Percentiles rank a stretch among this genome's conserved stretches.
phyloP scores from a whole-genome alignment of 2,888 invertebrate genomes.

The Escarpia spicata region DNA sequence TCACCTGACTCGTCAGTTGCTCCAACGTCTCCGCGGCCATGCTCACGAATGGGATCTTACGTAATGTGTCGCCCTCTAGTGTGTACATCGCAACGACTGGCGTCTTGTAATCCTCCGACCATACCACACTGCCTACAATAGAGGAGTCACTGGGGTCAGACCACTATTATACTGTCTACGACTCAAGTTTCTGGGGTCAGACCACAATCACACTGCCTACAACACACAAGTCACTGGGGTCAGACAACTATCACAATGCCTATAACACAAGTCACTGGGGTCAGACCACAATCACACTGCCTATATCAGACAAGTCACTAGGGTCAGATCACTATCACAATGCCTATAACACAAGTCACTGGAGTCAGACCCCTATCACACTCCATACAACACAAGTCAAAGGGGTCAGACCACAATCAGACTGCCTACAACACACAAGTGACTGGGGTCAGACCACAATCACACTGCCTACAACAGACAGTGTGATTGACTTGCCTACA shows the following conservation, averaged over 20 bases:
- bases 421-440: not conserved
- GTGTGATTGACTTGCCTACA: not conserved
- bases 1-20: slow-evolving; percentile 52
- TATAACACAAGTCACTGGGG: not conserved
- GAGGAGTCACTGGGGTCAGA: not conserved
- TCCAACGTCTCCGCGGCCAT: slow-evolving; percentile 85
- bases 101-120: slow-evolving; percentile 87
- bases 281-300: not conserved
- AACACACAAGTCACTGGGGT: not conserved
- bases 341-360: not conserved
- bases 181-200: not conserved
- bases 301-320: not conserved
- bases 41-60: slow-evolving; percentile 87
- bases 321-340: not conserved
- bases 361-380: not conserved
- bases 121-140: slow-evolving; percentile 76
- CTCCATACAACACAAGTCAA: not conserved
- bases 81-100: slow-evolving; percentile 90
- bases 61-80: slow-evolving; percentile 71
- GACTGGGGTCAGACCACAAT: not conserved
- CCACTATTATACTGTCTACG: not conserved
- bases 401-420: not conserved
- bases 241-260: not conserved
- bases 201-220: not conserved
- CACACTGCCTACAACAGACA: not conserved